phyloP scores from a whole-genome alignment of 2,113 vertebrate species.

The Naja naja region DNA sequence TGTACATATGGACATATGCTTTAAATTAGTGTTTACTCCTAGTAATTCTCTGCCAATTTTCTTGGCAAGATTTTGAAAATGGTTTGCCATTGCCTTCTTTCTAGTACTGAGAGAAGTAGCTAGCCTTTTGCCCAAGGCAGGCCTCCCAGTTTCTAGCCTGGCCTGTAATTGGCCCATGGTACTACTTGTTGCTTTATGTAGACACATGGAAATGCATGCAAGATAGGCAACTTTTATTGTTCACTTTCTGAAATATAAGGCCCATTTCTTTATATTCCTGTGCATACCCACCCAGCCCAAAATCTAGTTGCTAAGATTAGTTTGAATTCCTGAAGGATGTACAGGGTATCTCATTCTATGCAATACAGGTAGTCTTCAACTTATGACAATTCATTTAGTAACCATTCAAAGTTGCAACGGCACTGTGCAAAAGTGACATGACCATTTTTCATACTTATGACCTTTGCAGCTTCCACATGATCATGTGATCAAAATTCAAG shows the following conservation, averaged over 20 bases:
- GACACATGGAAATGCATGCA: neutral
- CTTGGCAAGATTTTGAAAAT: neutral
- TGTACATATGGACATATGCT: neutral
- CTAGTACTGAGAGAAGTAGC: neutral
- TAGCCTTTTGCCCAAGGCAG: neutral
- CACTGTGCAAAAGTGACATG: no score
- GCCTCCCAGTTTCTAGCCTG: neutral
- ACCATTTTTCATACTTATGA: neutral
- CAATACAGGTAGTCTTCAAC: neutral
- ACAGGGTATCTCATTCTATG: neutral
- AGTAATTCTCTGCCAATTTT: neutral
- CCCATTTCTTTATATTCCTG: neutral
- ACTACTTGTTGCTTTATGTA: neutral
- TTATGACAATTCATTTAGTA: no score
- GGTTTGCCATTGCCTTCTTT: neutral
- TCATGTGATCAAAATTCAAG: neutral
- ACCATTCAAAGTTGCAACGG: no score
- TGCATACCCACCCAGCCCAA: neutral
- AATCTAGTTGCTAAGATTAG: neutral
- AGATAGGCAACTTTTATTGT: neutral
- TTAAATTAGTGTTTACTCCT: neutral
- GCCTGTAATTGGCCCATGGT: neutral
- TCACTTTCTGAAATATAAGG: neutral
- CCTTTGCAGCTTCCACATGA: neutral
- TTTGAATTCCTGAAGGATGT: neutral